phyloP scores from a whole-genome alignment of 2,113 vertebrate species.

The Lutjanus erythropterus region DNA sequence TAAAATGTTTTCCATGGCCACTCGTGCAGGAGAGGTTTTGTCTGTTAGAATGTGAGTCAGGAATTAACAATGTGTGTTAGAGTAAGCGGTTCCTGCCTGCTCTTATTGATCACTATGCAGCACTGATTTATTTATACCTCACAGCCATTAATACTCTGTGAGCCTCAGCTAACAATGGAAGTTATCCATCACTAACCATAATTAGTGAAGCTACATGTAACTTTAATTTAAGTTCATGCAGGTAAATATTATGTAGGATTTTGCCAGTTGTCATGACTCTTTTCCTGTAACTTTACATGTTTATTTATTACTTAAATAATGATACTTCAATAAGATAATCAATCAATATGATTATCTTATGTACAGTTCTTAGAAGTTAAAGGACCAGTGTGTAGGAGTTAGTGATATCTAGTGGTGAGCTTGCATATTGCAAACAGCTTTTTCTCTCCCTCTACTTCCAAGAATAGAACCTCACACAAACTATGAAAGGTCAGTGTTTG shows the following conservation, averaged over 20 bases:
- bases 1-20: constrained; percentile 56
- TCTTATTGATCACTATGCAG: constrained; percentile 46
- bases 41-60: constrained; percentile 43
- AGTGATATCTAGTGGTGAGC: no score
- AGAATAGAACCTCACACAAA: no score
- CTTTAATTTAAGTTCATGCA: background rate
- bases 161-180: background rate
- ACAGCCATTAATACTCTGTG: background rate
- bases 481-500: no score
- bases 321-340: background rate
- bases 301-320: background rate
- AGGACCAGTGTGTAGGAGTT: no score
- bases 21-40: constrained; percentile 53
- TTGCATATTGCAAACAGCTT: no score
- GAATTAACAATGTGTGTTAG: constrained; percentile 31
- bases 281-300: background rate
- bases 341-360: background rate
- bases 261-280: background rate
- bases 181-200: background rate
- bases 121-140: constrained; percentile 48
- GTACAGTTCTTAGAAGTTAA: background rate
- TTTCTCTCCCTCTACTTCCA: no score
- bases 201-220: background rate
- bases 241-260: background rate
- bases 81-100: constrained; percentile 3